Evolutionary conservation across 2,888 invertebrate genomes (phyloP).

Genomic region (Cataglyphis rosenhaueri): DNA sequence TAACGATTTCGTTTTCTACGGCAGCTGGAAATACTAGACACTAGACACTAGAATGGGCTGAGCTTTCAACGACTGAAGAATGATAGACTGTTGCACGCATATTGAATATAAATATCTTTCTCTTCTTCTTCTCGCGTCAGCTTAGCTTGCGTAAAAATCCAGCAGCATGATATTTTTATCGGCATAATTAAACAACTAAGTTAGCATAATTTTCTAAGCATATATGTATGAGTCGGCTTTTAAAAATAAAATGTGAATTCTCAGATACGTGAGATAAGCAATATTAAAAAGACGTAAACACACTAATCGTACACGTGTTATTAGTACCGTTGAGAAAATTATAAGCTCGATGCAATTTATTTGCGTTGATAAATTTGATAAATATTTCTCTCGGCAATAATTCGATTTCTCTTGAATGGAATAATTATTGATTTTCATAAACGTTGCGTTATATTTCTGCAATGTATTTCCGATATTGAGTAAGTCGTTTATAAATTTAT

Average conservation of each 20-base stretch:
- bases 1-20: conserved; percentile 73
- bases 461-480: conserved; percentile 37
- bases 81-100: conserved; percentile 64
- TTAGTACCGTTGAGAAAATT: conserved; percentile 4
- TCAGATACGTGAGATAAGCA: neutral
- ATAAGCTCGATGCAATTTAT: conserved; percentile 5
- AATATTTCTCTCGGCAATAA: conserved; percentile 12
- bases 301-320: neutral
- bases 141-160: neutral
- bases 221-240: conserved; percentile 12
- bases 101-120: conserved; percentile 13
- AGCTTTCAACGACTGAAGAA: conserved; percentile 60
- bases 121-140: conserved; percentile 8
- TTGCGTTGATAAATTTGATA: conserved; percentile 10
- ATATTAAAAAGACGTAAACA: conserved; percentile 25
- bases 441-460: neutral
- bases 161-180: conserved; percentile 2
- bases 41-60: conserved; percentile 30
- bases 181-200: neutral
- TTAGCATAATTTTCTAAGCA: conserved; percentile 35
- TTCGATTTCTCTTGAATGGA: conserved; percentile 21
- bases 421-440: conserved; percentile 19
- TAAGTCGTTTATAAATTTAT: conserved; percentile 29
- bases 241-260: conserved; percentile 21
- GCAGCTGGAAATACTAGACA: conserved; percentile 59